A percentile compares a stretch with the other conserved stretches of the same genome.
Evolutionary conservation across 2,888 invertebrate genomes (phyloP).

Genomic region (Neoascia interrupta): DNA sequence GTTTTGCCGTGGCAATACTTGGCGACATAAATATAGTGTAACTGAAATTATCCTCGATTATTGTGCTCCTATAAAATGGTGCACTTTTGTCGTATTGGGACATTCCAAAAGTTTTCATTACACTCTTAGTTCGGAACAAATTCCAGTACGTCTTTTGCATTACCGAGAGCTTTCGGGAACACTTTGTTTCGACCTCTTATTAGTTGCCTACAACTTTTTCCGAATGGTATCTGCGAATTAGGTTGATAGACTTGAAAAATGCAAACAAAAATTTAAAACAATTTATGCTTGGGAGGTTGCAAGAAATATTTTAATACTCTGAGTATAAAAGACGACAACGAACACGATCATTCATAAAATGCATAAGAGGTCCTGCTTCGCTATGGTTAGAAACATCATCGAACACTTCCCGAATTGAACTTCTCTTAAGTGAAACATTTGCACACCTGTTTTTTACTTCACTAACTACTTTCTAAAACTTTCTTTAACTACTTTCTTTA

Average conservation of each 20-base stretch:
- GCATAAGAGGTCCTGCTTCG: background rate
- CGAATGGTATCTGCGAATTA: slow-evolving; percentile 1
- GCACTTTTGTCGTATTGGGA: slow-evolving; percentile 7
- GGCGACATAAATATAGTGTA: slow-evolving; percentile 1
- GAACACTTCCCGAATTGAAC: too few species aligned
- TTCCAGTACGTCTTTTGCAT: slow-evolving; percentile 3
- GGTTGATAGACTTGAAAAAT: background rate
- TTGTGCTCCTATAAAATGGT: slow-evolving; percentile 11
- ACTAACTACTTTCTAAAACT: too few species aligned
- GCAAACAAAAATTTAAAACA: background rate
- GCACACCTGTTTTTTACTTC: too few species aligned
- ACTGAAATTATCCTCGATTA: slow-evolving; percentile 3
- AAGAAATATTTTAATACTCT: slow-evolving; percentile 1
- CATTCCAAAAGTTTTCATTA: slow-evolving; percentile 6
- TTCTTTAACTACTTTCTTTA: too few species aligned
- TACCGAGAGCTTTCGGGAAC: slow-evolving; percentile 7
- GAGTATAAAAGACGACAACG: background rate
- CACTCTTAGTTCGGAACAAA: slow-evolving; percentile 15
- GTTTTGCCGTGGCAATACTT: slow-evolving; percentile 2
- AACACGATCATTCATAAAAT: slow-evolving; percentile 3
- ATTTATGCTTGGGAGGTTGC: background rate
- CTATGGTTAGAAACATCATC: too few species aligned
- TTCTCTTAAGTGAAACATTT: too few species aligned
- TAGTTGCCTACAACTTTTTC: slow-evolving; percentile 5
- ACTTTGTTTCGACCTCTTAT: background rate